Percentiles rank a stretch among this genome's conserved stretches.
These are phyloP conservation scores for Harpegnathos saltator DNA, from an alignment of 1,140 invertebrate genomes.

Conservation along the genomic window DNA sequence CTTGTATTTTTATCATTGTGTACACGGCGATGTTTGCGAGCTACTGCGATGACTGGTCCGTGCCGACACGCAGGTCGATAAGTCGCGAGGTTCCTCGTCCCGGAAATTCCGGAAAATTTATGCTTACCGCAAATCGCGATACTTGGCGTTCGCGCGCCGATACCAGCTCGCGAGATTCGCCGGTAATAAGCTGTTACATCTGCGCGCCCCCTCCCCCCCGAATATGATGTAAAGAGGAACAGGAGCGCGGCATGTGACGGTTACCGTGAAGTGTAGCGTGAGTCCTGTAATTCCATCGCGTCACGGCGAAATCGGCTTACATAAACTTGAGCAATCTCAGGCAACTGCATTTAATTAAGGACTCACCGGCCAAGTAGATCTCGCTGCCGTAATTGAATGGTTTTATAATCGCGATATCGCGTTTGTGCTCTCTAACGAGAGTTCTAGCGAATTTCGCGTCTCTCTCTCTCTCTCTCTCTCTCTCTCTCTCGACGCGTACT, in stretches of 20 bases:
- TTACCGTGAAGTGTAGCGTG: slow-evolving; percentile 27
- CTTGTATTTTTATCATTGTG: neutral
- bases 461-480: too few relatives aligned
- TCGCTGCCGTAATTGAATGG: slow-evolving; percentile 21
- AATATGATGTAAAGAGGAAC: slow-evolving; percentile 43
- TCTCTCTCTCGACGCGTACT: too few relatives aligned
- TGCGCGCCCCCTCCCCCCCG: too few relatives aligned
- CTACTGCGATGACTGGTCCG: neutral
- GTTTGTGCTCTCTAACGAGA: slow-evolving; percentile 7
- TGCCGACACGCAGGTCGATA: neutral
- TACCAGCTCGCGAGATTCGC: slow-evolving; percentile 27
- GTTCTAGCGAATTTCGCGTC: neutral
- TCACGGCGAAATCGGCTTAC: slow-evolving; percentile 54
- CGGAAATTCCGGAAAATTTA: slow-evolving; percentile 7
- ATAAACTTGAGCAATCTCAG: slow-evolving; percentile 53
- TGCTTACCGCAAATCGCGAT: slow-evolving; percentile 23
- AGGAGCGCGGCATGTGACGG: slow-evolving; percentile 17
- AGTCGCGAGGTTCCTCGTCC: neutral
- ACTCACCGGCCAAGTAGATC: slow-evolving; percentile 2
- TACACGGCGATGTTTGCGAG: neutral
- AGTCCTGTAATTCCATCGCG: slow-evolving; percentile 25
- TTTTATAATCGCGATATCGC: neutral
- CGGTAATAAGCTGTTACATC: slow-evolving; percentile 25
- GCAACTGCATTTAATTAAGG: slow-evolving; percentile 35
- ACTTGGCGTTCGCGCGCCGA: slow-evolving; percentile 25